These are phyloP conservation scores for Silvanus unidentatus DNA, from an alignment of 2,888 invertebrate genomes.

Conservation along the genomic window DNA sequence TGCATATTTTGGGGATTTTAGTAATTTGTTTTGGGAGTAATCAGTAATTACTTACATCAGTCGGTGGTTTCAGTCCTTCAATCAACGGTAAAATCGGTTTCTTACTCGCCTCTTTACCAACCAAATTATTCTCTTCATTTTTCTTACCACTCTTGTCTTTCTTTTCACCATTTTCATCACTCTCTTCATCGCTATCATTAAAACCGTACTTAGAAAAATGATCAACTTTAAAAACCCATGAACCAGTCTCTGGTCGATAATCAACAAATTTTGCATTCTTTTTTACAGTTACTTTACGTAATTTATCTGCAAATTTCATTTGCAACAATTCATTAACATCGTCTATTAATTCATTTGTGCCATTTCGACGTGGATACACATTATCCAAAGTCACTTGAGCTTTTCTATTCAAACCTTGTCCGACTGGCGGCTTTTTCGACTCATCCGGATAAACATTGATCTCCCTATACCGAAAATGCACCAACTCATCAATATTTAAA, in stretches of 20 bases:
- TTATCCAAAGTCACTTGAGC: constrained; percentile 90
- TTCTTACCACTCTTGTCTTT: constrained; percentile 3
- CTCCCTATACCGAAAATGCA: constrained; percentile 90
- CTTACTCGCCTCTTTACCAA: neutral
- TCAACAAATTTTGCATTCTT: constrained; percentile 90
- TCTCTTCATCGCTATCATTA: constrained; percentile 81
- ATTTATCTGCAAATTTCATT: constrained; percentile 80
- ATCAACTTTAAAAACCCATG: constrained; percentile 94
- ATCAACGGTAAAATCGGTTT: no score
- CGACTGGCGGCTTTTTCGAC: constrained; percentile 78
- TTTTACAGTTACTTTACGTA: constrained; percentile 77
- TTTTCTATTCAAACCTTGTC: constrained; percentile 79
- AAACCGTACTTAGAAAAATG: constrained; percentile 91
- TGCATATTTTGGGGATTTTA: no score
- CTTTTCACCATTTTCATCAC: neutral
- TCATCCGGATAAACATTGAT: constrained; percentile 93
- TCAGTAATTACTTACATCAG: no score
- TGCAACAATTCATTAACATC: constrained; percentile 69
- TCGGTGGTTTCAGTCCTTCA: no score
- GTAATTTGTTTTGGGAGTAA: no score
- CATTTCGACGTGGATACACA: constrained; percentile 90
- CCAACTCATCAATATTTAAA: constrained; percentile 80
- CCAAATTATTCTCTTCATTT: neutral
- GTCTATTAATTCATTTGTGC: constrained; percentile 69
- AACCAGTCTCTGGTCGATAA: constrained; percentile 90